phyloP scores from a whole-genome alignment of 2,797 vertebrate genomes.

The Acipenser ruthenus region DNA sequence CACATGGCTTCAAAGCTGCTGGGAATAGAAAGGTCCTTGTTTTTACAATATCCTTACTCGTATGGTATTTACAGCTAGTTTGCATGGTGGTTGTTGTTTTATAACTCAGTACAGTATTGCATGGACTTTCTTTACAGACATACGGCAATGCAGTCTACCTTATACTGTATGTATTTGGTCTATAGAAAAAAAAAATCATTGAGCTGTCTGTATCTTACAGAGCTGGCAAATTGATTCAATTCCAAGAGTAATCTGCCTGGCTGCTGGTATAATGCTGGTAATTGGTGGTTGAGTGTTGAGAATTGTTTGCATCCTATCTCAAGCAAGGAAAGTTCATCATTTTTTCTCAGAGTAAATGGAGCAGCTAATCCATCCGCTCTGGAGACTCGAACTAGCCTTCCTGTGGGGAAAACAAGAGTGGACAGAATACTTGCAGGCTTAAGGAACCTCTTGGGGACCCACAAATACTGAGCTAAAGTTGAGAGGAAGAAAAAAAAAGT shows the following conservation, averaged over 20 bases:
- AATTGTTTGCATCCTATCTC: conserved; percentile 6
- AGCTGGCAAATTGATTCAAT: conserved; percentile 6
- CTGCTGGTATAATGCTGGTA: neutral
- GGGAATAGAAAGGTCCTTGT: too few relatives aligned
- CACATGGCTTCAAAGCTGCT: too few relatives aligned
- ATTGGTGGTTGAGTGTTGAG: conserved; percentile 6
- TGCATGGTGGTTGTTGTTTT: too few relatives aligned
- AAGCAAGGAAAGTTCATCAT: conserved; percentile 1
- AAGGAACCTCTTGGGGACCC: neutral
- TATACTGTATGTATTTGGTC: neutral
- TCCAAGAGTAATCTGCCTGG: conserved; percentile 3
- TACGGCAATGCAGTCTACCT: neutral
- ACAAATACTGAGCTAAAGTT: neutral
- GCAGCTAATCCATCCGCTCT: neutral
- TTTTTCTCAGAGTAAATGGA: conserved; percentile 2
- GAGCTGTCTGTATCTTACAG: neutral
- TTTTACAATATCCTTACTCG: too few relatives aligned
- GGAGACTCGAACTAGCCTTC: neutral
- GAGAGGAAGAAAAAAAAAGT: neutral
- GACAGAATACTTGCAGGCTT: neutral
- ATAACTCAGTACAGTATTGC: too few relatives aligned
- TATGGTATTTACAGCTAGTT: too few relatives aligned
- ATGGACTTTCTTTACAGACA: too few relatives aligned
- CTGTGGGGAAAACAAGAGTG: neutral
- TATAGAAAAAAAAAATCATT: neutral